These are phyloP conservation scores for Paedocypris sp. DNA, from an alignment of 2,113 vertebrate genomes.

Conservation along the genomic window DNA sequence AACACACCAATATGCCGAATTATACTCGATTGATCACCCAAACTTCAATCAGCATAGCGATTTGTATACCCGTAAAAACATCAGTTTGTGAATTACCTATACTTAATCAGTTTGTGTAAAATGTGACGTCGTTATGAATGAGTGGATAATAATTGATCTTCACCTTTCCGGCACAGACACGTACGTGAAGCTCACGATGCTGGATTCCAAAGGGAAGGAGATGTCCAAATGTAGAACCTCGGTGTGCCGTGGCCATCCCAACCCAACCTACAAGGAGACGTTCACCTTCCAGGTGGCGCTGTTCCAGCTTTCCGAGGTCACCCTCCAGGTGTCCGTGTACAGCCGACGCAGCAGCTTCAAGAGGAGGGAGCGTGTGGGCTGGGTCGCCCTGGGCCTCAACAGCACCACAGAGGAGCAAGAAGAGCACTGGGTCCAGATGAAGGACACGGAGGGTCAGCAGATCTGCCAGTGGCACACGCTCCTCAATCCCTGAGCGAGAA, in stretches of 20 bases:
- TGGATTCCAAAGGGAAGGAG: conserved; percentile 96
- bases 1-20: too few species aligned
- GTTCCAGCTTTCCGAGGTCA: conserved; percentile 95
- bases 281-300: conserved; percentile 94
- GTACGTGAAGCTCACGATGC: conserved; percentile 86
- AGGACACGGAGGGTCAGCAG: conserved; percentile 87
- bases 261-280: conserved; percentile 92
- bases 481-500: conserved; percentile 67
- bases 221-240: conserved; percentile 96
- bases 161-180: conserved; percentile 67
- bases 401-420: conserved; percentile 90
- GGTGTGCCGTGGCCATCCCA: conserved; percentile 84
- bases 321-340: conserved; percentile 84
- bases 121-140: background rate
- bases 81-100: background rate
- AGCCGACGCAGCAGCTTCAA: conserved; percentile 85
- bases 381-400: conserved; percentile 89
- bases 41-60: background rate
- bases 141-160: background rate
- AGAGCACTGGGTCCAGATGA: conserved; percentile 92
- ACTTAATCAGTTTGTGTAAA: background rate
- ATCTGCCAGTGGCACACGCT: conserved; percentile 90
- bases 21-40: too few species aligned
- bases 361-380: conserved; percentile 84
- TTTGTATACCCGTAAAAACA: background rate